Percentiles rank a stretch among this genome's conserved stretches.
Conservation (phyloP, 2,797 vertebrate species). For the Cyprinella venusta region DNA sequence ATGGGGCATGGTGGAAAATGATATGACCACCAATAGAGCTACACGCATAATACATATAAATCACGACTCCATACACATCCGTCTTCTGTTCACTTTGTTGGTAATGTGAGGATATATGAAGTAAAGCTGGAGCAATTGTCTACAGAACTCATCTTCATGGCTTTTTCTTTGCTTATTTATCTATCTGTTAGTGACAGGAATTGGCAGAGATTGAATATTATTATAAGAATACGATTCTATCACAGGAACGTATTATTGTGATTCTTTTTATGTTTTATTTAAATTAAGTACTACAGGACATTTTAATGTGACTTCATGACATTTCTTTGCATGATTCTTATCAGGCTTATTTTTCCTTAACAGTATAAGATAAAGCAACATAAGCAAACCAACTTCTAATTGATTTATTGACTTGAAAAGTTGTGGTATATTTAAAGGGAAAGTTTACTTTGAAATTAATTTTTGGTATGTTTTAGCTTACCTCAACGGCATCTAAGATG, state of each 20-base stretch:
- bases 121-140: slow-evolving; percentile 20
- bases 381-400: background rate
- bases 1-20: slow-evolving; percentile 49
- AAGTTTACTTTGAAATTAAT: too few species aligned
- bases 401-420: background rate
- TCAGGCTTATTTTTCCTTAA: background rate
- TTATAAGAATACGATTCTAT: background rate
- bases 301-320: background rate
- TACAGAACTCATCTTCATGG: background rate
- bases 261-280: background rate
- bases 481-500: too few species aligned
- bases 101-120: slow-evolving; percentile 18
- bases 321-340: background rate
- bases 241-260: background rate
- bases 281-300: background rate
- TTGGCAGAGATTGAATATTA: background rate
- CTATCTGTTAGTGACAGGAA: background rate
- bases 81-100: slow-evolving; percentile 16
- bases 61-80: slow-evolving; percentile 44
- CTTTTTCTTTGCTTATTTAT: slow-evolving; percentile 27
- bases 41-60: slow-evolving; percentile 43
- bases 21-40: slow-evolving; percentile 51
- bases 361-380: background rate
- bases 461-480: too few species aligned
- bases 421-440: background rate